Conservation (phyloP, 2,797 vertebrate species). For the Chiloscyllium punctatum region DNA sequence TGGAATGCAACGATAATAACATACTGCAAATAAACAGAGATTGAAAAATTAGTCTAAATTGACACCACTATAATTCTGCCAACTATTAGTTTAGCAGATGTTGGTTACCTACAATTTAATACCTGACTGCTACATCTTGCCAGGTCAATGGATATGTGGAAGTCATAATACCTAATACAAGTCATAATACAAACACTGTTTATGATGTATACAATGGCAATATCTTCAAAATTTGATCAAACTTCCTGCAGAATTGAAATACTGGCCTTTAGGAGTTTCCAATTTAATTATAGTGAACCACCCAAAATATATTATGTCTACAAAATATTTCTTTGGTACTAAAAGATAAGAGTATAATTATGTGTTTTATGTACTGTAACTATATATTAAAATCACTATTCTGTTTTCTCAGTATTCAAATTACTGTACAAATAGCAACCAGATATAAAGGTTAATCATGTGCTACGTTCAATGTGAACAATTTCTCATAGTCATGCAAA, state of each 20-base stretch:
- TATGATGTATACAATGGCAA: background rate
- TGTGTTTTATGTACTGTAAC: background rate
- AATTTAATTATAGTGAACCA: background rate
- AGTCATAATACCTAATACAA: background rate
- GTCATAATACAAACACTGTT: background rate
- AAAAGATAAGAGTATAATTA: background rate
- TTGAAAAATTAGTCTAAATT: background rate
- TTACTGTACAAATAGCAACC: background rate
- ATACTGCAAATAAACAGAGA: background rate
- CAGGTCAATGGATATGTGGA: background rate
- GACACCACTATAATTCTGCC: background rate
- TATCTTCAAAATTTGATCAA: background rate
- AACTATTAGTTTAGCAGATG: background rate
- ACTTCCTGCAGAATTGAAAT: background rate
- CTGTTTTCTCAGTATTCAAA: background rate
- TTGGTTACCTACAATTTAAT: background rate
- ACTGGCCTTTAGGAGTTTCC: background rate
- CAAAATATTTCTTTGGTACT: conserved; percentile 9
- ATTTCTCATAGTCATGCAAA: background rate
- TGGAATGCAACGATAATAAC: background rate
- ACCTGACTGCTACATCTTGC: background rate
- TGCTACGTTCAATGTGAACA: background rate
- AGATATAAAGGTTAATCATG: background rate
- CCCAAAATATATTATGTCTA: background rate
- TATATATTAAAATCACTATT: background rate